These are phyloP conservation scores for Cydia strobilella DNA, from an alignment of 1,140 invertebrate genomes.

Conservation along the genomic window DNA sequence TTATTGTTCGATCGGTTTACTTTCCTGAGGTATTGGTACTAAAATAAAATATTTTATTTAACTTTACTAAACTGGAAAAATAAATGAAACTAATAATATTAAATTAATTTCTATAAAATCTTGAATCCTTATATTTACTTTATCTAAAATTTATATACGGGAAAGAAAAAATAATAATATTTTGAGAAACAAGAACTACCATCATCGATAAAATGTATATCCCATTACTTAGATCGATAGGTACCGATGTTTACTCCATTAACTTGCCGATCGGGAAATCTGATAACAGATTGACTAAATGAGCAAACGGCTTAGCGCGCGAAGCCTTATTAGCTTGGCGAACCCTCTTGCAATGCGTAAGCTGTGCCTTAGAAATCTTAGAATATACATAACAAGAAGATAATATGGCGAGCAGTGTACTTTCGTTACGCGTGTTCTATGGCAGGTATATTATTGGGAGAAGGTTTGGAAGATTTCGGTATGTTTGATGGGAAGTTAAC, in stretches of 20 bases:
- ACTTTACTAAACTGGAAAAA: too few species aligned
- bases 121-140: too few species aligned
- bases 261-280: constrained; percentile 26
- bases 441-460: not conserved
- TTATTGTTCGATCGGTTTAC: not conserved
- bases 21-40: not conserved
- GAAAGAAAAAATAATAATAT: too few species aligned
- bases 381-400: not conserved
- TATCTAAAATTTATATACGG: too few species aligned
- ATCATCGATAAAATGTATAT: not conserved
- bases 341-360: constrained; percentile 11
- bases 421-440: constrained; percentile 9
- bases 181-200: too few species aligned
- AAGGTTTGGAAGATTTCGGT: not conserved
- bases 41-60: not conserved
- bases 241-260: constrained; percentile 19
- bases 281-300: constrained; percentile 28
- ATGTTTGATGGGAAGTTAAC: not conserved
- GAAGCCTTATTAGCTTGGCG: constrained; percentile 16
- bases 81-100: not conserved
- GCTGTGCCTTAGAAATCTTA: not conserved
- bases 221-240: constrained; percentile 8
- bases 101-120: not conserved
- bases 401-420: not conserved
- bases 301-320: constrained; percentile 25